A percentile compares a stretch with the other conserved stretches of the same genome.
phyloP scores from a whole-genome alignment of 35 echinoderm and acorn worm species.

The Lytechinus pictus region DNA sequence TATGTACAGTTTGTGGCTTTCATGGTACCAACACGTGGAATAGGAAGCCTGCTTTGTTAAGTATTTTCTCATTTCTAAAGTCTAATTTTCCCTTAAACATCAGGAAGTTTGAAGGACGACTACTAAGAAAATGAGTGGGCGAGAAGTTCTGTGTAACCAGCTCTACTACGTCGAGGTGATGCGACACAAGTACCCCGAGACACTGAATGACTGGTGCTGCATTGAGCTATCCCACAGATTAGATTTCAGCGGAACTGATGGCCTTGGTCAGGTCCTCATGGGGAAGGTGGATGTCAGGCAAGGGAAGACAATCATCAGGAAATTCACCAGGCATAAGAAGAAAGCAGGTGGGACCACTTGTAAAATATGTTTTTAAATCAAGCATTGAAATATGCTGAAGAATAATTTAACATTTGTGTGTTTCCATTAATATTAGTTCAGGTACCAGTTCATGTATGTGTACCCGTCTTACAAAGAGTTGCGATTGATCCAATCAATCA shows the following conservation, averaged over 20 bases:
- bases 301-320: conserved; percentile 86
- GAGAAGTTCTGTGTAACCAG: conserved; percentile 86
- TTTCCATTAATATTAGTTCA: too few relatives aligned
- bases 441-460: too few relatives aligned
- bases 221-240: conserved; percentile 92
- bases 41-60: too few relatives aligned
- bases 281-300: conserved; percentile 80
- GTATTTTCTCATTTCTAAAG: background rate
- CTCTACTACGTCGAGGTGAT: conserved; percentile 95
- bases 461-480: too few relatives aligned
- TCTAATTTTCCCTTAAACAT: background rate
- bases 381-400: background rate
- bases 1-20: too few relatives aligned
- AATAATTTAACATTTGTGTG: too few relatives aligned
- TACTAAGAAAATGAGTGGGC: background rate
- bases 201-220: conserved; percentile 93
- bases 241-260: conserved; percentile 90
- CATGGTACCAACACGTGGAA: too few relatives aligned
- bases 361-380: background rate
- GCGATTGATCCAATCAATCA: too few relatives aligned
- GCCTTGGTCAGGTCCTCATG: conserved; percentile 81
- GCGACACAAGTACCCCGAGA: conserved; percentile 83
- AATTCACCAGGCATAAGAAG: conserved; percentile 78
- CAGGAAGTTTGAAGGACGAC: background rate
- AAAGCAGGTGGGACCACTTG: conserved; percentile 18